Evolutionary conservation across 1,140 invertebrate species (phyloP).

Genomic region (Rhyacophila brunnea): DNA sequence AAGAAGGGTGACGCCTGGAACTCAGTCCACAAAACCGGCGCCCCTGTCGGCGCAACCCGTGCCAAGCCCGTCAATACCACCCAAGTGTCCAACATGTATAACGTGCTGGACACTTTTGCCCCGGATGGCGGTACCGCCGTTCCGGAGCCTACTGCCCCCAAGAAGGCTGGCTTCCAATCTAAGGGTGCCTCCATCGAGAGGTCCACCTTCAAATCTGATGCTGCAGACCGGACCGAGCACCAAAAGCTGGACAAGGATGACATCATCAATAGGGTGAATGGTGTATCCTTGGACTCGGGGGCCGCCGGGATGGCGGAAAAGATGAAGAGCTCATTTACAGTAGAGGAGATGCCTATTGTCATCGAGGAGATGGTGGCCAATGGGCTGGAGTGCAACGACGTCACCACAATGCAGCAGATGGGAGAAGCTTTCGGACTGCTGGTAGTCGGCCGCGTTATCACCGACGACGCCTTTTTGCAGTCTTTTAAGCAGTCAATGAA

Average conservation of each 20-base stretch:
- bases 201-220: slow-evolving; percentile 24
- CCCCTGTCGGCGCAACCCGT: neutral
- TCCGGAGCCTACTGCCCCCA: slow-evolving; percentile 2
- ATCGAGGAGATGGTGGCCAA: slow-evolving; percentile 17
- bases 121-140: slow-evolving; percentile 2
- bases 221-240: slow-evolving; percentile 6
- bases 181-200: slow-evolving; percentile 32
- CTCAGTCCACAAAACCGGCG: slow-evolving; percentile 10
- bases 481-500: slow-evolving; percentile 20
- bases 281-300: neutral
- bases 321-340: slow-evolving; percentile 11
- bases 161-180: slow-evolving; percentile 8
- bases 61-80: slow-evolving; percentile 21
- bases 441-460: slow-evolving; percentile 17
- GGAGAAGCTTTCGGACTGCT: slow-evolving; percentile 20
- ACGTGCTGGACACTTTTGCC: slow-evolving; percentile 12
- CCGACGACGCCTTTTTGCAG: slow-evolving; percentile 10
- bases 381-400: slow-evolving; percentile 16
- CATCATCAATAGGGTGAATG: neutral
- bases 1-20: slow-evolving; percentile 15
- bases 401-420: slow-evolving; percentile 8
- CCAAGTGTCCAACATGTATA: slow-evolving; percentile 28
- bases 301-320: slow-evolving; percentile 7
- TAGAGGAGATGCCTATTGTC: slow-evolving; percentile 14
- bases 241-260: neutral